A percentile compares a stretch with the other conserved stretches of the same genome.
Conservation (phyloP, 2,797 vertebrate species). For the Leptodactylus fallax region DNA sequence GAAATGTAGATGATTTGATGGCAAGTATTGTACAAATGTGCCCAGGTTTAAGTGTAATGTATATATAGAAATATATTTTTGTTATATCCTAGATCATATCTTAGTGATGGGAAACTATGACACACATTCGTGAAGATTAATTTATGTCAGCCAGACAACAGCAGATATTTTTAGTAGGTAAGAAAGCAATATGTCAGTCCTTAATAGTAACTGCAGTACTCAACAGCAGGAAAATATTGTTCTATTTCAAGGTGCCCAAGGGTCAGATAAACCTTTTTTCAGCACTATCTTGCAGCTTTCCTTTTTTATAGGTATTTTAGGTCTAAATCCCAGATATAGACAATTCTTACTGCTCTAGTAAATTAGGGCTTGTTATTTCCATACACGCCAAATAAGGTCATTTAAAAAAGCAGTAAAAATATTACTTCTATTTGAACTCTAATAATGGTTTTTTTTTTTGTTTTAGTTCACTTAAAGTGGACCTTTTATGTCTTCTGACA, state of each 20-base stretch:
- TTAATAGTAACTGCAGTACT: neutral
- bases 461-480: too few species aligned
- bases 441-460: too few species aligned
- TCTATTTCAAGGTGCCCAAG: conserved; percentile 1
- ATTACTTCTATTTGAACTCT: neutral
- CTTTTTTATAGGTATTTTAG: conserved; percentile 8
- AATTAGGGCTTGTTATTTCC: neutral
- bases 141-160: neutral
- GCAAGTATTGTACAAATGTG: neutral
- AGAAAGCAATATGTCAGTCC: neutral
- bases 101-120: neutral
- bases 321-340: conserved; percentile 6
- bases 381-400: neutral
- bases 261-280: neutral
- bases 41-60: neutral
- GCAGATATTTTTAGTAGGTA: neutral
- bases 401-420: neutral
- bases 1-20: neutral
- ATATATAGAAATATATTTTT: neutral
- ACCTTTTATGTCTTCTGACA: too few species aligned
- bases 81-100: neutral
- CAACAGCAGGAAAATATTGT: conserved; percentile 13
- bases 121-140: neutral
- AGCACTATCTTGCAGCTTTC: neutral
- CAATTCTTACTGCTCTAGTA: neutral